Evolutionary conservation across 2,113 vertebrate species (phyloP), one percentile per base, ranked within the genome.

Genomic region (Candoia aspera): DNA sequence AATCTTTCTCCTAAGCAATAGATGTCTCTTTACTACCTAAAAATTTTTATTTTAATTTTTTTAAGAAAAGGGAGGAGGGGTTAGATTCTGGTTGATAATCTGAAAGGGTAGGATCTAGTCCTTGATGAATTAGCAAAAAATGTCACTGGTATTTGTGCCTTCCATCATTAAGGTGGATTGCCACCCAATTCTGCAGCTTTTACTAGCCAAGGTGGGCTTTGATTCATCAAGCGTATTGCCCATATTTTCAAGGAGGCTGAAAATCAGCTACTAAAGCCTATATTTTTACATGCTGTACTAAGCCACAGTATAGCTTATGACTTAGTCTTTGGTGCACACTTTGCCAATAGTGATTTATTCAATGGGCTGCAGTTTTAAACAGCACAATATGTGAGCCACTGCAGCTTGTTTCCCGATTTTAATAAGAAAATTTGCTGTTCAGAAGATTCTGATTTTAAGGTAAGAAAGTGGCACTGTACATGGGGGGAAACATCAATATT

Each of bases 401-500:
- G 54, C 21, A 23, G 58, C 3, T 49, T 2, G 58, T 68, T 62
- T 68, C 12, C 64, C 5, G 5, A n/a, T 88, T 49, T 13, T 12
- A 23, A 12, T 37, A 0, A 54, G 62, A 4, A 9, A 8, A 11
- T 64, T 26, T 64, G 19, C 6, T 33, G 6, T 62, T 54, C 21
- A 55, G 79, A 91, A 57, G 62, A 21, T 84, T 92, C 49, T 49
- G 90, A 83, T 54, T 92, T 8, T 59, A 55, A 58, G 60, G 89
- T 0, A 8, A 64, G 62, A 19, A n/a, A 3, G 13, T 11, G 24
- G 8, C 24, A 3, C 37, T 37, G 17, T 26, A 11, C 37, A 9
- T 58, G 8, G 17, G 15, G 53, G 29, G 57, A 91, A 62, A 19
- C n/a, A 12, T 73, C 33, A 68, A 23, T 79, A 21, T 29, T 84